Percentiles rank a stretch among this genome's conserved stretches.
Conservation (phyloP, 2,888 invertebrate species). For the Digitonthophagus gazella region DNA sequence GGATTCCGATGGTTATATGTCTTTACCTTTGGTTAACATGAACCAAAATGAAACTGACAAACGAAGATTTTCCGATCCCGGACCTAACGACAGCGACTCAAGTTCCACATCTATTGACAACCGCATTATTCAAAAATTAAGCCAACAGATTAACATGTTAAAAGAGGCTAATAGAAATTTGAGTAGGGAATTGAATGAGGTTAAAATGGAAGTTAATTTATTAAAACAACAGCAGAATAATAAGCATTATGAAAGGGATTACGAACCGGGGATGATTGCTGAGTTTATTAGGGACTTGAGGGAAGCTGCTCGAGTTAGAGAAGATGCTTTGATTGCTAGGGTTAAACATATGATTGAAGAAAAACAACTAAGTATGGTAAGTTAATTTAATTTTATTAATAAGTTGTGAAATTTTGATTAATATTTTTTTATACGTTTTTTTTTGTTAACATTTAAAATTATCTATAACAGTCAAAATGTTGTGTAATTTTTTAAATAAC, state of each 20-base stretch:
- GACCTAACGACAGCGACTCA: slow-evolving; percentile 50
- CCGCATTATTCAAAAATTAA: slow-evolving; percentile 61
- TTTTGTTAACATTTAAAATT: neutral
- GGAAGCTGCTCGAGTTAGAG: slow-evolving; percentile 69
- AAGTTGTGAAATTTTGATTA: neutral
- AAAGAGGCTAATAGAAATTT: slow-evolving; percentile 73
- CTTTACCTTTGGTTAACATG: slow-evolving; percentile 70
- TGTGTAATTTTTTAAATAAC: no score
- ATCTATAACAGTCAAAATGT: no score
- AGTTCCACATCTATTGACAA: slow-evolving; percentile 59
- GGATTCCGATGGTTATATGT: slow-evolving; percentile 57
- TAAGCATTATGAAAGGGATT: slow-evolving; percentile 50
- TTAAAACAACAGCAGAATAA: slow-evolving; percentile 46
- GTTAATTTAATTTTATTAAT: slow-evolving; percentile 29
- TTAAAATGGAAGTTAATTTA: slow-evolving; percentile 61
- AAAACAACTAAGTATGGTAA: slow-evolving; percentile 52
- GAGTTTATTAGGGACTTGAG: slow-evolving; percentile 72
- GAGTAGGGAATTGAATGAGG: slow-evolving; percentile 71
- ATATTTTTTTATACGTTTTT: neutral
- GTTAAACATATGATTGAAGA: slow-evolving; percentile 62
- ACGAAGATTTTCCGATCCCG: slow-evolving; percentile 68
- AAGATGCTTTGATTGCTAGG: slow-evolving; percentile 66
- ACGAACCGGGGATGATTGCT: slow-evolving; percentile 71
- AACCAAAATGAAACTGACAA: slow-evolving; percentile 57
- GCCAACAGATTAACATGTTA: slow-evolving; percentile 70